These are phyloP conservation scores for Molorchus minor DNA, from an alignment of 2,888 invertebrate genomes.

Conservation along the genomic window DNA sequence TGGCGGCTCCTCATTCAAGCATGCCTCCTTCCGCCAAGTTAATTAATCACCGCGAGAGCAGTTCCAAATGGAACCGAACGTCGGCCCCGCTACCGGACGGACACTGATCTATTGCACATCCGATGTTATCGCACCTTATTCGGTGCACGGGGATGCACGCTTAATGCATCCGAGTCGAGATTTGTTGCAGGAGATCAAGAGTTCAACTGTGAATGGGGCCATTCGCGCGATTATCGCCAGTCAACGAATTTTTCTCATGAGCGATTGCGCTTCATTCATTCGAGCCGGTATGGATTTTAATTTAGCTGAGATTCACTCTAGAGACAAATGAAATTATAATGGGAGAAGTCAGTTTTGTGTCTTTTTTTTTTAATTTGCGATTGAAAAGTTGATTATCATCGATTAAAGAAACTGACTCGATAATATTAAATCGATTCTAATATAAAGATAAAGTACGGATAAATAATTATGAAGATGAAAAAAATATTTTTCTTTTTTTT, in stretches of 20 bases:
- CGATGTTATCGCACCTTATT: slow-evolving; percentile 40
- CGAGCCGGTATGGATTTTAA: neutral
- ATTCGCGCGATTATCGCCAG: neutral
- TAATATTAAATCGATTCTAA: too few relatives aligned
- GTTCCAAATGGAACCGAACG: slow-evolving; percentile 25
- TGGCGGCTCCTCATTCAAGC: slow-evolving; percentile 16
- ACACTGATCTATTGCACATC: slow-evolving; percentile 45
- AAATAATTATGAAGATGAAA: too few relatives aligned
- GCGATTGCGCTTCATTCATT: neutral
- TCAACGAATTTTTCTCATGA: neutral
- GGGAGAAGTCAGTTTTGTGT: neutral
- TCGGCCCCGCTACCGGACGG: slow-evolving; percentile 32
- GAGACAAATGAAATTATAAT: neutral
- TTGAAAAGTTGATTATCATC: too few relatives aligned
- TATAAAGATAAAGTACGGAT: too few relatives aligned
- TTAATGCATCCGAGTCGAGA: slow-evolving; percentile 11
- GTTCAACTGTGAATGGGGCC: slow-evolving; percentile 1
- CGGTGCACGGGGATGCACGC: slow-evolving; percentile 22
- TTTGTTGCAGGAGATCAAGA: neutral
- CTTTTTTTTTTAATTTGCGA: too few relatives aligned
- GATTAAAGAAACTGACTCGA: too few relatives aligned
- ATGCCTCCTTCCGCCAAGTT: slow-evolving; percentile 17
- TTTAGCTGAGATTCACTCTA: neutral
- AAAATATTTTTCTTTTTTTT: too few relatives aligned
- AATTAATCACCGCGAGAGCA: slow-evolving; percentile 21